phyloP scores from a whole-genome alignment of 2,888 invertebrate species.

The Watsonalla binaria region DNA sequence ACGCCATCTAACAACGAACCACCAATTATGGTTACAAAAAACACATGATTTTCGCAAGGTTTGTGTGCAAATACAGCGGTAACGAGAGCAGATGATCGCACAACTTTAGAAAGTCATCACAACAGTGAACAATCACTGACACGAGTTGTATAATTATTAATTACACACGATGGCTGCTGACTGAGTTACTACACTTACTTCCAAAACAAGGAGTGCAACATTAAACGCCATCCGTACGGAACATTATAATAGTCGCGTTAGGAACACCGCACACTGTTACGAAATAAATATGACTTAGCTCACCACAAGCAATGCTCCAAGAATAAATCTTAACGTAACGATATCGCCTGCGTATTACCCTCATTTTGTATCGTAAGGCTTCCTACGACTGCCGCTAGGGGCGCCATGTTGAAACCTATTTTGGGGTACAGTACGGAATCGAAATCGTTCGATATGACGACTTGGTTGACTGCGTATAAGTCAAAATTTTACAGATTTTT shows the following conservation, averaged over 20 bases:
- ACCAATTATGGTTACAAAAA: neutral
- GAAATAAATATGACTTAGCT: no score
- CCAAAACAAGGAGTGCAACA: slow-evolving; percentile 35
- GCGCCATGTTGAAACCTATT: no score
- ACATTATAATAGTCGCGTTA: slow-evolving; percentile 41
- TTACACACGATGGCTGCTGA: slow-evolving; percentile 22
- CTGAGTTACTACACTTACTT: slow-evolving; percentile 35
- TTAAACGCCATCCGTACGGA: slow-evolving; percentile 54
- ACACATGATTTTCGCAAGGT: neutral
- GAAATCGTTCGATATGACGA: no score
- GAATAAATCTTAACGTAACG: no score
- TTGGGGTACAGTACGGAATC: no score
- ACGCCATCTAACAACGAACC: no score
- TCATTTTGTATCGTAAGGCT: no score
- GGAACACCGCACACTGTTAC: neutral
- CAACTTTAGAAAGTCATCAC: slow-evolving; percentile 10
- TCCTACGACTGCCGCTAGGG: no score
- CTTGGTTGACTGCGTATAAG: no score
- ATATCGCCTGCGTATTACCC: no score
- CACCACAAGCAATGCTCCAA: neutral
- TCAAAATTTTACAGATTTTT: no score
- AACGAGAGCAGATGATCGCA: slow-evolving; percentile 9
- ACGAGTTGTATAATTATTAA: slow-evolving; percentile 28
- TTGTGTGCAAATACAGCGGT: neutral
- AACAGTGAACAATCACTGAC: slow-evolving; percentile 22